phyloP scores from a whole-genome alignment of 2,888 invertebrate genomes.

The Temnothorax ravouxi region DNA sequence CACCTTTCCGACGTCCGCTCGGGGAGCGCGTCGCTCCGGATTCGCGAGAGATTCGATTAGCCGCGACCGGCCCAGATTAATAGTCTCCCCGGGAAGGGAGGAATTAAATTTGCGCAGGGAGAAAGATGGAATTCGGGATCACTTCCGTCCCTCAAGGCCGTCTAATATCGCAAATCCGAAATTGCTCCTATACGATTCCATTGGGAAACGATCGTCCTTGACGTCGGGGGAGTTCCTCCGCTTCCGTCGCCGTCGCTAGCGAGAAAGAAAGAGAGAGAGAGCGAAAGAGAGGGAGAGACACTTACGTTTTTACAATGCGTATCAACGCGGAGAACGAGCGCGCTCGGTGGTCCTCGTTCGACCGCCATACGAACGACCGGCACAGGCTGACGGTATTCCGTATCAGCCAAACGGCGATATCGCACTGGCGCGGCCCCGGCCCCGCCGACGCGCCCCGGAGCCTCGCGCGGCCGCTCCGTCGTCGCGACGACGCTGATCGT shows the following conservation, averaged over 20 bases:
- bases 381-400: conserved; percentile 53
- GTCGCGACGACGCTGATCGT: conserved; percentile 66
- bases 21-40: not conserved
- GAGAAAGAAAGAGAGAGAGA: too few species aligned
- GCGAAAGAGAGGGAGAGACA: not conserved
- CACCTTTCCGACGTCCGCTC: not conserved
- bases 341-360: not conserved
- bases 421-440: conserved; percentile 57
- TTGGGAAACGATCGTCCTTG: not conserved
- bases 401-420: conserved; percentile 71
- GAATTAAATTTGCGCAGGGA: not conserved
- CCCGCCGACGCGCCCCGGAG: conserved; percentile 34
- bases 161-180: too few species aligned
- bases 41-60: conserved; percentile 19
- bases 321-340: conserved; percentile 29
- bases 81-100: not conserved
- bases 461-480: conserved; percentile 10
- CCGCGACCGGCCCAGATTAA: not conserved
- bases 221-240: not conserved
- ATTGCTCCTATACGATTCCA: not conserved
- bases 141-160: not conserved
- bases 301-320: conserved; percentile 28
- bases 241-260: not conserved
- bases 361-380: conserved; percentile 15
- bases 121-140: not conserved